These are phyloP conservation scores for Shinisaurus crocodilurus DNA, from an alignment of 2,113 vertebrate species.

Conservation along the genomic window DNA sequence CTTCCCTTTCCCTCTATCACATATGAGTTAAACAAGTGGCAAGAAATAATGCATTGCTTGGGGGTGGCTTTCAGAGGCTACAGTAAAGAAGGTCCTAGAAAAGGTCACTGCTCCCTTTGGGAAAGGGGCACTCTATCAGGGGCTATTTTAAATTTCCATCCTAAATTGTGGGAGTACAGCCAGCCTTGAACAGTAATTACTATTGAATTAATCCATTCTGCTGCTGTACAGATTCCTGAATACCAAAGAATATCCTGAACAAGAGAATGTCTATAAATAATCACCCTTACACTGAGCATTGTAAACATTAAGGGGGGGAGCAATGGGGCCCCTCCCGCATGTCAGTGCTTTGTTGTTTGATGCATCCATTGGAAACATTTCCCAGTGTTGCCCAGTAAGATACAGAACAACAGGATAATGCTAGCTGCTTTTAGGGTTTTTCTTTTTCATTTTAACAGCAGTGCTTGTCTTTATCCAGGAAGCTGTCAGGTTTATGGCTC, in stretches of 20 bases:
- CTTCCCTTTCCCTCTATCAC: background rate
- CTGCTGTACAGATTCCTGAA: background rate
- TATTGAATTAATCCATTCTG: background rate
- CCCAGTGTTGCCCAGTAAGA: background rate
- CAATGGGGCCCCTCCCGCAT: fast-evolving
- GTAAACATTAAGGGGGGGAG: background rate
- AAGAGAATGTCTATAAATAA: background rate
- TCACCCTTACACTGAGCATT: background rate
- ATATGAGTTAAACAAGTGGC: background rate
- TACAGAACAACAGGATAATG: slow-evolving; percentile 1
- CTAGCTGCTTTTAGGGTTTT: background rate
- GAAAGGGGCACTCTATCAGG: background rate
- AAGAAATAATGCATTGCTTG: slow-evolving; percentile 3
- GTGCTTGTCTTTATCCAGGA: background rate
- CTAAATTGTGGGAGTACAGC: background rate
- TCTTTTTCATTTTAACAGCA: background rate
- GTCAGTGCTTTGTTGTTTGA: background rate
- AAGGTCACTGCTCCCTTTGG: background rate
- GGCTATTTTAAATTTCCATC: slow-evolving; percentile 13
- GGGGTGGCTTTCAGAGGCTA: background rate
- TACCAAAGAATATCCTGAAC: background rate
- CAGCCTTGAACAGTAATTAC: background rate
- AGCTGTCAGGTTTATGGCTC: background rate
- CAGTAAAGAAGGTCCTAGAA: background rate
- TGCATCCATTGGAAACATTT: background rate